Evolutionary conservation across 2,888 invertebrate species (phyloP).

Genomic region (Arge pagana): DNA sequence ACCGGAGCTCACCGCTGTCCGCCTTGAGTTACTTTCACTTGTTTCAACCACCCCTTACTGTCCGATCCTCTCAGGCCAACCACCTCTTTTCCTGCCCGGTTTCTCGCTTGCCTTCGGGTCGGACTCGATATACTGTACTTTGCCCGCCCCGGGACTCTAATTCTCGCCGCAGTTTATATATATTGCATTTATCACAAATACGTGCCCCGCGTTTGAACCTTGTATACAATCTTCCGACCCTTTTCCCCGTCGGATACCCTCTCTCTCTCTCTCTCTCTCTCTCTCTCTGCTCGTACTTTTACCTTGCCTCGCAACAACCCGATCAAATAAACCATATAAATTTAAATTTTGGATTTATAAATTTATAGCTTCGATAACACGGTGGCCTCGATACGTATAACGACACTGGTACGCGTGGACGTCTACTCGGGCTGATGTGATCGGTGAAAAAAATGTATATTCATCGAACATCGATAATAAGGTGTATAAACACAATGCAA

Average conservation of each 20-base stretch:
- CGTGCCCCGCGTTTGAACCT: constrained; percentile 42
- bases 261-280: not conserved
- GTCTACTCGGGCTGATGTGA: too few species aligned
- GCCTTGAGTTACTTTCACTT: constrained; percentile 4
- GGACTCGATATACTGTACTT: not conserved
- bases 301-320: not conserved
- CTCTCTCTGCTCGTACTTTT: not conserved
- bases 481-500: too few species aligned
- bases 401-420: too few species aligned
- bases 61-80: too few species aligned
- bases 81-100: not conserved
- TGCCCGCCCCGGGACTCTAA: constrained; percentile 48
- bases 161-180: constrained; percentile 54
- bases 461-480: too few species aligned
- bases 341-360: too few species aligned
- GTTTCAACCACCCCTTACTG: too few species aligned
- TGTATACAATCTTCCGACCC: too few species aligned
- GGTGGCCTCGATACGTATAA: too few species aligned
- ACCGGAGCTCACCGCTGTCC: constrained; percentile 9
- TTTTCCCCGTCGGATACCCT: too few species aligned
- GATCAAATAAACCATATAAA: constrained; percentile 17
- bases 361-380: too few species aligned
- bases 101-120: not conserved
- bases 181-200: constrained; percentile 55
- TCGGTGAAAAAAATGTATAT: too few species aligned